Base-by-base conservation (phyloP, 2,888 invertebrate species). In the Epirrhoe alternata region DNA sequence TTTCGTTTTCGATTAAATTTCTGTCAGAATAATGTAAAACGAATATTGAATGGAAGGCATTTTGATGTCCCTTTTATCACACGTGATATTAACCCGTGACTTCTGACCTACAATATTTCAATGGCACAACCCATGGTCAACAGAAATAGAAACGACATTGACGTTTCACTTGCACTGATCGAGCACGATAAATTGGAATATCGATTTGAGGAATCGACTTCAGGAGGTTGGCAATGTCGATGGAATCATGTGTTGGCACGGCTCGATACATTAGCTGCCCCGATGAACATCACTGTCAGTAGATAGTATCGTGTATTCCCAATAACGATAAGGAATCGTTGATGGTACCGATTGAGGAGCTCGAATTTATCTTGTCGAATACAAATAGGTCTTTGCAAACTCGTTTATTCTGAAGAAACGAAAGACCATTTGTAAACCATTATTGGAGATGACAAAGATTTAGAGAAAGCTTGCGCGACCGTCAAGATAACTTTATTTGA, bases 301-400 rank as follows among this genome's bases (percentile, higher is more conserved):
- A 66, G 77, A 80, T 79, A 74, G 69, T 74, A 79, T 80, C 77
- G 70, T 71, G 68, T 66, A 73, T 60, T 68, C 72, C 70, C 75
- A 74, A 77, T 75, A 74, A 75, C 74, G 78, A 77, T 78, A 75
- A 77, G 70, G 71, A 65, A 70, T 50, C n/a, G 53, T 50, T 64
- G 78, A 78, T 77, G 73, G 64, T 74, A 73, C 72, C 79, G 60
- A 55, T 66, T 64, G 62, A 67, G 68, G 69, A 70, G 57, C 66
- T 66, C 66, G 71, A 16, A 53, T 16, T 14, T 47, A 47, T 45
- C 1, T 53, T 71, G 6, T 51, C n/a, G n/a, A 30, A 10, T 30
- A 51, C 24, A 6, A 51, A 51, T 51, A 12, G 12, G 12, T 51
- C 7, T 17, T 30, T 24, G n/a, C 5, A 30, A 30, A 10, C n/a